Conservation (phyloP, 2,113 vertebrate species). For the Semnornis frantzii region DNA sequence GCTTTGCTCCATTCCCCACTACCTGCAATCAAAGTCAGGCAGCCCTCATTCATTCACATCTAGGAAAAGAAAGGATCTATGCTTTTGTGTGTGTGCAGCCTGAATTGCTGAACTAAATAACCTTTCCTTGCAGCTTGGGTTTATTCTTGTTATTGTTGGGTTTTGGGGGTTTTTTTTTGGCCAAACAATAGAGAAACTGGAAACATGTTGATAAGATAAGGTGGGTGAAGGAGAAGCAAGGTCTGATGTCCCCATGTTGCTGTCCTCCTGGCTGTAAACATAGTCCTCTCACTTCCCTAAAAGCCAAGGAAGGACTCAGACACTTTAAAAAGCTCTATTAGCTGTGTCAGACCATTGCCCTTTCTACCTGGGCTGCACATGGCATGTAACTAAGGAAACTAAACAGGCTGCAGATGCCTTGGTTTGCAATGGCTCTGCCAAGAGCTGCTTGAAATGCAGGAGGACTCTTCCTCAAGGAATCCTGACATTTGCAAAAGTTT, state of each 20-base stretch:
- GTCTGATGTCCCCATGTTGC: not conserved
- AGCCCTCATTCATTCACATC: not conserved
- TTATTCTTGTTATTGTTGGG: not conserved
- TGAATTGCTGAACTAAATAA: not conserved
- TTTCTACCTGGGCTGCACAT: conserved; percentile 32
- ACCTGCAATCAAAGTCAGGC: not conserved
- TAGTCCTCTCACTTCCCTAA: not conserved
- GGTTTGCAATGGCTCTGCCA: conserved; percentile 15
- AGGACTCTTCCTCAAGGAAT: not conserved
- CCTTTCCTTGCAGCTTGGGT: not conserved
- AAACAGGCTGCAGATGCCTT: conserved; percentile 23
- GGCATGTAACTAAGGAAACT: conserved; percentile 50
- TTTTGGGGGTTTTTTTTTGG: not conserved
- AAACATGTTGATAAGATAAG: conserved; percentile 20
- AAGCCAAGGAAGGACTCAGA: conserved; percentile 7
- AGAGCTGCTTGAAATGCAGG: not conserved
- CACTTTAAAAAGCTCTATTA: conserved; percentile 21
- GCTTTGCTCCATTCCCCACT: too few species aligned
- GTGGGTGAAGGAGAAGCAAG: not conserved
- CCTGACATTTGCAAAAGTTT: conserved; percentile 45
- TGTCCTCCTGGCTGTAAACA: not conserved
- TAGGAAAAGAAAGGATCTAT: not conserved
- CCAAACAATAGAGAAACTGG: conserved; percentile 32
- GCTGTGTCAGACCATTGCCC: not conserved
- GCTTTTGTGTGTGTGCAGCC: not conserved